These are phyloP conservation scores for Metellina segmentata DNA, from an alignment of 2,888 invertebrate genomes.

Conservation along the genomic window DNA sequence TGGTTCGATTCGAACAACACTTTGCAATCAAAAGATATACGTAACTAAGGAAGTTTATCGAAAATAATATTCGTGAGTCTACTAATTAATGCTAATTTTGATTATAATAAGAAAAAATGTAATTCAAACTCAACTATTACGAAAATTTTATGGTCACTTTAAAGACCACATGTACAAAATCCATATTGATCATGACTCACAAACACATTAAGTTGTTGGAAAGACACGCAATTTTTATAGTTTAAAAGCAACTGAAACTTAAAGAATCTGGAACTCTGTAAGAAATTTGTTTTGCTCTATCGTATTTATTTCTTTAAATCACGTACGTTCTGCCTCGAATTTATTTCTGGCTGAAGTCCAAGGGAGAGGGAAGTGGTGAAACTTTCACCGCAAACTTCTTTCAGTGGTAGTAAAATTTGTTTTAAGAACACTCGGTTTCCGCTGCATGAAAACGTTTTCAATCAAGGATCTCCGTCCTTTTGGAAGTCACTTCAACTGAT, in stretches of 20 bases:
- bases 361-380: conserved; percentile 12
- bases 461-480: background rate
- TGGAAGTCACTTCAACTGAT: conserved; percentile 16
- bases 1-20: no score
- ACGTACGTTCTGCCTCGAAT: background rate
- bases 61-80: no score
- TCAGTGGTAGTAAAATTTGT: background rate
- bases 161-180: no score
- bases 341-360: conserved; percentile 6
- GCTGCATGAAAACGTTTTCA: background rate
- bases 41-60: no score
- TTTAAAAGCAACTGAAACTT: background rate
- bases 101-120: no score
- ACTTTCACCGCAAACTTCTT: conserved; percentile 13
- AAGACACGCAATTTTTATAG: no score
- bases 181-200: no score
- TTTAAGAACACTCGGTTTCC: background rate
- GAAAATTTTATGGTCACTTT: no score
- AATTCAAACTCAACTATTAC: no score
- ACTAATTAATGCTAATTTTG: no score
- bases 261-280: background rate
- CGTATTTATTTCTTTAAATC: conserved; percentile 18
- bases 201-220: no score
- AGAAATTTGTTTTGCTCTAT: background rate
- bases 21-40: no score